Percentiles rank a stretch among this genome's conserved stretches.
Evolutionary conservation across 2,113 vertebrate species (phyloP).

Genomic region (Pachycephala philippinensis): DNA sequence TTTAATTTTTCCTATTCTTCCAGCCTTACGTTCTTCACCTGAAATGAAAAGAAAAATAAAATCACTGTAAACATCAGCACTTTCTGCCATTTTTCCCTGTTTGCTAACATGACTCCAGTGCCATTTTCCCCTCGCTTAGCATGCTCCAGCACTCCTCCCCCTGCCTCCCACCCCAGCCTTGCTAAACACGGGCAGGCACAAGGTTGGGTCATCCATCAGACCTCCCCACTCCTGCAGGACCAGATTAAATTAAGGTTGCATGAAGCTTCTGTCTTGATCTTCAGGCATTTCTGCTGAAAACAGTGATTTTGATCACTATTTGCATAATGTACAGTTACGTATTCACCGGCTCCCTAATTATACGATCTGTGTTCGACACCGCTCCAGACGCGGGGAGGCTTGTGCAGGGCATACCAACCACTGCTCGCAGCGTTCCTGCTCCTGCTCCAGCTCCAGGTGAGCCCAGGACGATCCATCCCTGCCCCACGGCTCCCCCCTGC

Average conservation of each 20-base stretch:
- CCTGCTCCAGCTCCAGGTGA: background rate
- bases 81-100: background rate
- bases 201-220: slow-evolving; percentile 20
- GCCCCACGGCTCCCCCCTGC: background rate
- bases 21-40: background rate
- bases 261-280: slow-evolving; percentile 33
- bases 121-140: background rate
- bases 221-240: slow-evolving; percentile 44
- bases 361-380: background rate
- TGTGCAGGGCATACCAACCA: background rate
- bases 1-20: background rate
- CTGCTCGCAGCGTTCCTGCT: background rate
- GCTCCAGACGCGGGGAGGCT: background rate
- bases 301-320: slow-evolving; percentile 38
- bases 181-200: background rate
- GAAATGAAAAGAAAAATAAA: background rate
- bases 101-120: background rate
- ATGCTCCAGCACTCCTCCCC: background rate
- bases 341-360: background rate
- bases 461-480: background rate
- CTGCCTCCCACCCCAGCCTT: background rate
- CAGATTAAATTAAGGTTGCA: slow-evolving; percentile 40
- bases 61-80: background rate
- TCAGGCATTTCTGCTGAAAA: slow-evolving; percentile 54
- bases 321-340: slow-evolving; percentile 42